These are phyloP conservation scores for Trichomalopsis sarcophagae DNA, from an alignment of 1,140 invertebrate genomes.

Conservation along the genomic window DNA sequence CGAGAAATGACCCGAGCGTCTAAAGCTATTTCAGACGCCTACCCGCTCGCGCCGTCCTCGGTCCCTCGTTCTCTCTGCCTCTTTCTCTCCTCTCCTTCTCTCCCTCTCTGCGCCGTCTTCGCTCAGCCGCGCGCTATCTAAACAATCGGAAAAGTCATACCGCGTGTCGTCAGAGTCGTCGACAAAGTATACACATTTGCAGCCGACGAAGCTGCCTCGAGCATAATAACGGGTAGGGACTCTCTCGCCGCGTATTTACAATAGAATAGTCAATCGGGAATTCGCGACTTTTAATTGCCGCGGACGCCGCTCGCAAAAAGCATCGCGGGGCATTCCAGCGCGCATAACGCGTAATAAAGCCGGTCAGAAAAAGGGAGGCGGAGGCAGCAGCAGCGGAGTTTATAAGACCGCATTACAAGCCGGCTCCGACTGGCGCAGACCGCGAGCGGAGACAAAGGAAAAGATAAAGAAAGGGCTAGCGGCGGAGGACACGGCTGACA, in stretches of 20 bases:
- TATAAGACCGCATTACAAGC: slow-evolving; percentile 16
- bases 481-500: slow-evolving; percentile 61
- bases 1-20: slow-evolving; percentile 31
- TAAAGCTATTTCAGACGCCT: slow-evolving; percentile 49
- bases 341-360: background rate
- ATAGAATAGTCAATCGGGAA: background rate
- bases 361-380: background rate
- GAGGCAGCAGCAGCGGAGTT: background rate
- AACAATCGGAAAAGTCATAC: slow-evolving; percentile 42
- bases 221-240: background rate
- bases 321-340: background rate
- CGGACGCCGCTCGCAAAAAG: background rate
- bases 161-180: background rate
- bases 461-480: slow-evolving; percentile 9
- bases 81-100: background rate
- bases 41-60: slow-evolving; percentile 1
- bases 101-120: background rate
- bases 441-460: slow-evolving; percentile 18
- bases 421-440: slow-evolving; percentile 4
- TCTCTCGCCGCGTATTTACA: background rate
- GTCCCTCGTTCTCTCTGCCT: slow-evolving; percentile 7
- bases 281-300: background rate
- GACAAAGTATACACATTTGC: slow-evolving; percentile 16
- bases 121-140: background rate
- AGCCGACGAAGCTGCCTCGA: background rate